Percentiles rank a stretch among this genome's conserved stretches.
Evolutionary conservation across 2,113 vertebrate genomes (phyloP).

Genomic region (Pseudolaguvia tuberculata): DNA sequence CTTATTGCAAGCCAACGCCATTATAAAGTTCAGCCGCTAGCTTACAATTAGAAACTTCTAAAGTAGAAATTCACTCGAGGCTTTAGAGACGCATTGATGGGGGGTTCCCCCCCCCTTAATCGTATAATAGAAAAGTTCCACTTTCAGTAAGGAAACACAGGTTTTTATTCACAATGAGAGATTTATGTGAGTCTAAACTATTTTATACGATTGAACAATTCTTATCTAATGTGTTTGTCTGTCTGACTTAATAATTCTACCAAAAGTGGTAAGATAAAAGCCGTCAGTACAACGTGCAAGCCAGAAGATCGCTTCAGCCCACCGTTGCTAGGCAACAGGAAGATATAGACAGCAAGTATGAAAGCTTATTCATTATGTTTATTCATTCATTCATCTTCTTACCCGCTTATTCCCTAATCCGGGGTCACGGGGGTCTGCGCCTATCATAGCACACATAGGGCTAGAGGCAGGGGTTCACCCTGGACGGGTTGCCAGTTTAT

Average conservation of each 20-base stretch:
- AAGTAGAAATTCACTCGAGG: background rate
- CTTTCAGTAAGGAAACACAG: background rate
- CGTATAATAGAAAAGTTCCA: background rate
- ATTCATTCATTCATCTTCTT: too few relatives aligned
- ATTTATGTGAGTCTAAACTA: too few relatives aligned
- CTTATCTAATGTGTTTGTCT: background rate
- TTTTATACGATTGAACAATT: background rate
- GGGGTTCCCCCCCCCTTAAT: background rate
- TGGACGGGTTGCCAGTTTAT: too few relatives aligned
- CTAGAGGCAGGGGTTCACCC: too few relatives aligned
- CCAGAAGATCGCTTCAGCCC: background rate
- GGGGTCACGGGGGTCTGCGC: too few relatives aligned
- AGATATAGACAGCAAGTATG: background rate
- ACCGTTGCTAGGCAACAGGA: constrained; percentile 9
- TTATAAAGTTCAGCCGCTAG: constrained; percentile 16
- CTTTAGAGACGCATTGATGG: background rate
- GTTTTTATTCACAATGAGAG: background rate
- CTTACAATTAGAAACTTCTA: constrained; percentile 23
- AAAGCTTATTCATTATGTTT: too few relatives aligned
- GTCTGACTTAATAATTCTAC: background rate
- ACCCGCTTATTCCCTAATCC: too few relatives aligned
- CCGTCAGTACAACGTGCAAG: background rate
- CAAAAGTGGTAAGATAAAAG: background rate
- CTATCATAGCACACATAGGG: too few relatives aligned
- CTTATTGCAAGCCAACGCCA: constrained; percentile 13